Conservation (phyloP, 2,113 vertebrate species). For the Physeter macrocephalus region DNA sequence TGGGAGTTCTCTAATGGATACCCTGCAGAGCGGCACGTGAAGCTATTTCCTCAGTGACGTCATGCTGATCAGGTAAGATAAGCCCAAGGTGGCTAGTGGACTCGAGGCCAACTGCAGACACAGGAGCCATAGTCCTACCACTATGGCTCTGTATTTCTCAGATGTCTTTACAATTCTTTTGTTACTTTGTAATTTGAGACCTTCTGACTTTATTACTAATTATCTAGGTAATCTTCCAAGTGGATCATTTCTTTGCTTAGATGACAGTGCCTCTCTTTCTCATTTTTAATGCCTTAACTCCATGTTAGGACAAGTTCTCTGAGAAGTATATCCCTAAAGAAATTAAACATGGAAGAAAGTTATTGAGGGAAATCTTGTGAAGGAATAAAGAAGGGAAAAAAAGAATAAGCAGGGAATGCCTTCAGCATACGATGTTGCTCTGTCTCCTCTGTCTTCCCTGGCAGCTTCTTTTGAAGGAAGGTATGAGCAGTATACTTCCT, state of each 20-base stretch:
- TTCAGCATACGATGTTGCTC: not conserved
- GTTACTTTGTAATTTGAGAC: not conserved
- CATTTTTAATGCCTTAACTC: not conserved
- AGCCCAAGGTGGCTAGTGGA: not conserved
- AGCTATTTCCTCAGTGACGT: not conserved
- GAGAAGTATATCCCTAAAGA: not conserved
- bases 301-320: not conserved
- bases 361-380: not conserved
- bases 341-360: not conserved
- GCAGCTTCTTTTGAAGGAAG: not conserved
- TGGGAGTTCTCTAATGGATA: not conserved
- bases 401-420: not conserved
- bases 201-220: not conserved
- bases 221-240: not conserved
- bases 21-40: not conserved
- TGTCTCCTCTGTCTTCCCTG: not conserved
- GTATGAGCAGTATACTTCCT: not conserved
- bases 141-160: not conserved
- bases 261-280: not conserved
- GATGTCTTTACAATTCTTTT: not conserved
- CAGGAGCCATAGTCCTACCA: rapidly evolving
- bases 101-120: not conserved
- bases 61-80: not conserved
- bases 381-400: not conserved
- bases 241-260: not conserved